phyloP scores from a whole-genome alignment of 1,140 invertebrate species.

The Cydia splendana region DNA sequence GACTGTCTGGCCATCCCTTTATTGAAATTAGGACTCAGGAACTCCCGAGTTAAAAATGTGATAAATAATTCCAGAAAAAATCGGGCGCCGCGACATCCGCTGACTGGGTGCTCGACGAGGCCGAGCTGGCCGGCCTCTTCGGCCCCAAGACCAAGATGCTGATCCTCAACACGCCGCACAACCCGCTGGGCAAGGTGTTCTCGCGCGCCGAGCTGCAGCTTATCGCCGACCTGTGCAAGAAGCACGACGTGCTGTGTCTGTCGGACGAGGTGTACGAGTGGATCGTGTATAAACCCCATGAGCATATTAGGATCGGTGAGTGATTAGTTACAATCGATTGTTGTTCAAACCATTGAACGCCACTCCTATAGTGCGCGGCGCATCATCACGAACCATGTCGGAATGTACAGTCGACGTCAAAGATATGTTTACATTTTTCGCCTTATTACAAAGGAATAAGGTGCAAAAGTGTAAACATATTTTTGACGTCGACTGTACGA shows the following conservation, averaged over 20 bases:
- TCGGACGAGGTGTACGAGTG: conserved; percentile 99
- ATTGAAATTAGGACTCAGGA: too few species aligned
- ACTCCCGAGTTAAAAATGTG: too few species aligned
- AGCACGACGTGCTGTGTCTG: conserved; percentile 94
- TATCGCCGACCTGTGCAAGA: conserved; percentile 94
- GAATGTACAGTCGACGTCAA: too few species aligned
- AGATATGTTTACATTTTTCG: too few species aligned
- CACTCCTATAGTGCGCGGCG: too few species aligned
- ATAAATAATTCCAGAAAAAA: conserved; percentile 62
- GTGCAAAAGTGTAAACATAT: too few species aligned
- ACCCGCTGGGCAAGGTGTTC: conserved; percentile 96
- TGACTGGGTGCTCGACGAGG: conserved; percentile 94
- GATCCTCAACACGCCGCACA: conserved; percentile 97
- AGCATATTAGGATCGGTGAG: conserved; percentile 94
- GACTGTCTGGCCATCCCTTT: too few species aligned
- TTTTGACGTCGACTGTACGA: too few species aligned
- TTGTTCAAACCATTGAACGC: too few species aligned
- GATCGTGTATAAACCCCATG: conserved; percentile 92
- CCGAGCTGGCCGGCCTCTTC: conserved; percentile 92
- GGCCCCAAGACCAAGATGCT: conserved; percentile 96
- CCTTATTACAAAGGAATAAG: too few species aligned
- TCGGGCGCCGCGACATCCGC: conserved; percentile 82
- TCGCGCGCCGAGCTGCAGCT: conserved; percentile 85
- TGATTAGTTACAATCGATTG: too few species aligned
- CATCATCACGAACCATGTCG: too few species aligned